Evolutionary conservation across 2,888 invertebrate genomes (phyloP).

Genomic region (Dynastes maya): DNA sequence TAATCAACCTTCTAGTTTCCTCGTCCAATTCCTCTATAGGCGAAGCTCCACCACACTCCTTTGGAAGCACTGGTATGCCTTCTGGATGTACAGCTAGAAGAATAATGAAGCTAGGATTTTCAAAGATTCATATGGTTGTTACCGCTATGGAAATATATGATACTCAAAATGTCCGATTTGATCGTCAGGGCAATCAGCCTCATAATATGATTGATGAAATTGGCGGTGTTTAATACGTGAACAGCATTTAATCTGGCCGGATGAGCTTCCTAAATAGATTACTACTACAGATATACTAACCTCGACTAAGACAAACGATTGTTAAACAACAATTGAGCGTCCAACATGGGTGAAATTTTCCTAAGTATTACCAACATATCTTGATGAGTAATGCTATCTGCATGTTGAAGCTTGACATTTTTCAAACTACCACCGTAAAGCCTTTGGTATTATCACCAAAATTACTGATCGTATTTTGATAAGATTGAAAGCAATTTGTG

Average conservation of each 20-base stretch:
- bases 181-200: constrained; percentile 78
- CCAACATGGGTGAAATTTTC: too few species aligned
- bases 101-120: constrained; percentile 36
- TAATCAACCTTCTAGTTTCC: constrained; percentile 74
- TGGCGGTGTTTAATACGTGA: constrained; percentile 78
- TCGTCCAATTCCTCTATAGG: constrained; percentile 74
- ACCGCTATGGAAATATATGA: constrained; percentile 74
- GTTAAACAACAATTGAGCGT: too few species aligned
- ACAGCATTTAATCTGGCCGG: constrained; percentile 78
- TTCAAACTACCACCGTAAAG: too few species aligned
- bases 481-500: too few species aligned
- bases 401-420: too few species aligned
- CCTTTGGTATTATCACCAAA: too few species aligned
- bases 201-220: constrained; percentile 81
- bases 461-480: too few species aligned
- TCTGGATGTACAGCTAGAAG: constrained; percentile 64
- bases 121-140: constrained; percentile 37
- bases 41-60: constrained; percentile 76
- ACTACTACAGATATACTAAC: too few species aligned
- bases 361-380: too few species aligned
- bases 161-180: constrained; percentile 75
- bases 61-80: constrained; percentile 67
- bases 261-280: constrained; percentile 75
- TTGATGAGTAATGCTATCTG: too few species aligned
- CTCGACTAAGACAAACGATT: too few species aligned